phyloP scores from a whole-genome alignment of 2,888 invertebrate genomes.

The Piscicola geometra region DNA sequence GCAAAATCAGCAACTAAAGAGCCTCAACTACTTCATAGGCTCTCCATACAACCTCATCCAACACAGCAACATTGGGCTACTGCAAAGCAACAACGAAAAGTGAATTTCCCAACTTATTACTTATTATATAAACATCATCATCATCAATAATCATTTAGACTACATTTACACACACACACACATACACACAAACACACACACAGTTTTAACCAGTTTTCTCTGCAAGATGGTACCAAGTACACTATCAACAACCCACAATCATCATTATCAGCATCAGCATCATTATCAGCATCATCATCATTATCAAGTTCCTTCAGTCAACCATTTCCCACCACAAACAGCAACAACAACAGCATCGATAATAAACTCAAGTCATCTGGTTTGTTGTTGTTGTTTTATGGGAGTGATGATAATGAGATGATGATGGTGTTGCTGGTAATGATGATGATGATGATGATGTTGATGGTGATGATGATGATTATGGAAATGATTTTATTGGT shows the following conservation, averaged over 20 bases:
- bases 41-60: slow-evolving; percentile 8
- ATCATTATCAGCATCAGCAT: background rate
- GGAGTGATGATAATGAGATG: no score
- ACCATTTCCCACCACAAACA: background rate
- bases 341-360: background rate
- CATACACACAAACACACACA: background rate
- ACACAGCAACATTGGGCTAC: background rate
- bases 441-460: no score
- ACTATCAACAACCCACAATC: background rate
- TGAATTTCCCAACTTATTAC: no score
- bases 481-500: no score
- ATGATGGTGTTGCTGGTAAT: no score
- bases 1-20: background rate
- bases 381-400: background rate
- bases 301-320: background rate
- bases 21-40: background rate
- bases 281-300: background rate
- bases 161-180: no score
- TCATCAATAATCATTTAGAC: no score
- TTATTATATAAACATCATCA: no score
- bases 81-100: background rate
- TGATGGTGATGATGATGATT: no score
- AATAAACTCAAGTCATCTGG: background rate
- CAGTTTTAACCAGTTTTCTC: slow-evolving; percentile 1
- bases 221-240: background rate